These are phyloP conservation scores for Platanista minor DNA, from an alignment of 2,113 vertebrate genomes.

Conservation along the genomic window DNA sequence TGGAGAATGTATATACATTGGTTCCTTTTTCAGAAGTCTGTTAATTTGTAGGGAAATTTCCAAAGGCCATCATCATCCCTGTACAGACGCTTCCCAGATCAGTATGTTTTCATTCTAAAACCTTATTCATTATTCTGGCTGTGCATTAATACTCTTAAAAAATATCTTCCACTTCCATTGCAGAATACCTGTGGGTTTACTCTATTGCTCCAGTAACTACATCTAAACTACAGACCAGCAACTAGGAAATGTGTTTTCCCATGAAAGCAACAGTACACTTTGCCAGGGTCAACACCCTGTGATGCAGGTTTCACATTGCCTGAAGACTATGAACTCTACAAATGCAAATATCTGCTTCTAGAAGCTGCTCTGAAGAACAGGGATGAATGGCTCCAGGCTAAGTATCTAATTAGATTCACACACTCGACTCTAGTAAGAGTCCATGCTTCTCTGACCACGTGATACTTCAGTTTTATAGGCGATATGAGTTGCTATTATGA, in stretches of 20 bases:
- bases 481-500: neutral
- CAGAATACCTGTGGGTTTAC: neutral
- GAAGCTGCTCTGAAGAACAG: neutral
- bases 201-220: neutral
- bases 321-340: neutral
- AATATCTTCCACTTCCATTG: neutral
- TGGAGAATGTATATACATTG: neutral
- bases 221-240: neutral
- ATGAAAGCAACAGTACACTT: neutral
- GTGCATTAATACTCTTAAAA: neutral
- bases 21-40: neutral
- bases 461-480: neutral
- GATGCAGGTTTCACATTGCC: neutral
- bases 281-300: neutral
- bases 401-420: neutral
- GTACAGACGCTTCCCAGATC: neutral
- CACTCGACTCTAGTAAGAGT: neutral
- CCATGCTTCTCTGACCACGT: neutral
- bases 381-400: neutral
- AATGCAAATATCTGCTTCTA: neutral
- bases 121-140: neutral
- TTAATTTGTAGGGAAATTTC: neutral
- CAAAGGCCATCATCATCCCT: neutral
- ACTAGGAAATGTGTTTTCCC: neutral
- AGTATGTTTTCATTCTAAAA: neutral